These are phyloP conservation scores for Catostomus latipinnis DNA, from an alignment of 2,797 vertebrate species.

Conservation along the genomic window DNA sequence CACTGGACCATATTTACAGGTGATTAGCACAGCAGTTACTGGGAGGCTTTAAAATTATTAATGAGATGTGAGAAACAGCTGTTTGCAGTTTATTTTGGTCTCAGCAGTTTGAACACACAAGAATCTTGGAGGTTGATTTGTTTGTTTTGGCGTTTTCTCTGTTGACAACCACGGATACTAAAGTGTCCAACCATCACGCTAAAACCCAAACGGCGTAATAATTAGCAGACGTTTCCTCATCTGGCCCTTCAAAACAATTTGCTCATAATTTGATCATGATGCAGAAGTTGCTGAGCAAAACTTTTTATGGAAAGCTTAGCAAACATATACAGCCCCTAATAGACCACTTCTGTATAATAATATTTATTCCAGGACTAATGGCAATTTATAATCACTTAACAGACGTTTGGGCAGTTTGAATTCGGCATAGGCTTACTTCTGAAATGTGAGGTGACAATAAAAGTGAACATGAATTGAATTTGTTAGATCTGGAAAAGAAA, in stretches of 20 bases:
- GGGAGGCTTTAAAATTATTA: constrained; percentile 39
- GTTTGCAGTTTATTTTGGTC: constrained; percentile 42
- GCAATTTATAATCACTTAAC: constrained; percentile 18
- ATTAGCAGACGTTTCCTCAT: neutral
- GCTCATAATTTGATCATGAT: neutral
- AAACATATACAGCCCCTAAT: neutral
- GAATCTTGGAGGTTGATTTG: constrained; percentile 34
- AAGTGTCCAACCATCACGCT: neutral
- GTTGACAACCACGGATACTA: constrained; percentile 8
- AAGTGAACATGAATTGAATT: neutral
- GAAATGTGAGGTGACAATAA: constrained; percentile 4
- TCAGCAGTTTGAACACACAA: constrained; percentile 19
- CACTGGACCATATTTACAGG: constrained; percentile 44
- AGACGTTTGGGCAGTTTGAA: neutral
- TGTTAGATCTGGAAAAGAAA: neutral
- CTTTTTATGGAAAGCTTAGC: neutral
- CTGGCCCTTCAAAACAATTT: constrained; percentile 1
- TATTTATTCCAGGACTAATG: constrained; percentile 4
- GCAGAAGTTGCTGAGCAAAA: constrained; percentile 25
- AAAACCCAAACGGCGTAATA: neutral
- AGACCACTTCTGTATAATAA: neutral
- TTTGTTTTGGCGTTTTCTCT: constrained; percentile 26
- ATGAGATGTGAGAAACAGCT: constrained; percentile 52
- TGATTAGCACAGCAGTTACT: constrained; percentile 46
- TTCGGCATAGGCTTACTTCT: too few relatives aligned